Evolutionary conservation across 2,797 vertebrate species (phyloP), one percentile per base, ranked within the genome.

Genomic region (Coregonus suidteri): DNA sequence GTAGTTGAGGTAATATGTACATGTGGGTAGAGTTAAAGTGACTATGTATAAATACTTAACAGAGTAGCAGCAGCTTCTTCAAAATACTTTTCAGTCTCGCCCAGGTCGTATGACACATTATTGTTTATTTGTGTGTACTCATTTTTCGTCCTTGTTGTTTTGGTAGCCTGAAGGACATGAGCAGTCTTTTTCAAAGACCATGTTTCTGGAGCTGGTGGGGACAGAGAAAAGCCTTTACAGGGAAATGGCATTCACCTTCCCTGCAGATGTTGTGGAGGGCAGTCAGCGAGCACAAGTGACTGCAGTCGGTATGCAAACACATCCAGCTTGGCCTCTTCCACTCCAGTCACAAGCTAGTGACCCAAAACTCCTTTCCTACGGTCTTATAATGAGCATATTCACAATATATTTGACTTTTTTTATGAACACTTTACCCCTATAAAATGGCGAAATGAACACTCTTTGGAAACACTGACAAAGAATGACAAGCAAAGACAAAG

Each of bases 131-230:
- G 47, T 62, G 52, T 72, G 69, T 76, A 56, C 70, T 74, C 1
- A 14, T 51, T 16, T 82, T 67, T 15, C 30, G 69, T 74, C 14
- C 4, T n/a, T 53, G 30, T 72, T 67, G 25, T 7, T n/a, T 68
- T 82, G 47, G 66, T 83, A 98, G 97, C 93, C 96, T 72, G 96
- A 97, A 90, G 97, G 97, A 71, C 75, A 95, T 59, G 92, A 96
- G 83, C 93, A 94, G 82, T 89, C 87, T 0, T 95, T 94, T 90
- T 96, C 95, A 67, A 79, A 96, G 76, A 93, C 96, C 1, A 30
- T 96, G 77, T 93, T 98, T 75, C 73, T 97, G 74, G 95, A 97
- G 79, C 86, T 96, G 79, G 82, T 85, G 7, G 75, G 83, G 2
- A 78, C 30, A 3, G 82, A 52, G 34, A 73, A 73, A 11, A 65